phyloP scores from a whole-genome alignment of 2,113 vertebrate genomes.

The Rattus norvegicus region GRCr8 NC_086019.1:176059001-176059500 shows the following conservation, averaged over 20 bases:
- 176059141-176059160: conserved; percentile 22
- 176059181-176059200: not conserved
- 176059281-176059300: not conserved
- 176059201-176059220: not conserved
- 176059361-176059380: not conserved
- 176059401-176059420: not conserved
- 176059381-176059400: not conserved
- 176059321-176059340: not conserved
- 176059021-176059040: not conserved
- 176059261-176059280: not conserved
- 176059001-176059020: not conserved
- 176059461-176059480: not conserved
- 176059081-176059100: not conserved
- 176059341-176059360: not conserved
- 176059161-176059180: not conserved
- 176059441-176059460: not conserved
- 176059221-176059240: not conserved
- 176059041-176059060: not conserved
- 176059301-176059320: not conserved
- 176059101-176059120: not conserved
- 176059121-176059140: not conserved
- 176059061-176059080: not conserved
- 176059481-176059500: not conserved
- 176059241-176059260: not conserved
- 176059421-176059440: not conserved